These are phyloP conservation scores for Daphoenositta chrysoptera DNA, from an alignment of 2,113 vertebrate genomes.

Conservation along the genomic window DNA sequence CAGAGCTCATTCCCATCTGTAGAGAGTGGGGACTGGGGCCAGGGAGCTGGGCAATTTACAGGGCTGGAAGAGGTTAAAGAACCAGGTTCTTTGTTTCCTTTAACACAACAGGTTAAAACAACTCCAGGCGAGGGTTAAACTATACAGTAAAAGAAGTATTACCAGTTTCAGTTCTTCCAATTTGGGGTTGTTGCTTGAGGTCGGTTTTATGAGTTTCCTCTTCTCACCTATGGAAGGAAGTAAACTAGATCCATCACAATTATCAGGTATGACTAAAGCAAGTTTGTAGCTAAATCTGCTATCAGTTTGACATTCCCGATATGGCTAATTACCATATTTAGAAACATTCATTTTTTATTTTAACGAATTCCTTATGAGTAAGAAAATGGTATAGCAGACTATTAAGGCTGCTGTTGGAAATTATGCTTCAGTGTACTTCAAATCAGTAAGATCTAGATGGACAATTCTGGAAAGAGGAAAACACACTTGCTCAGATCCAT, in stretches of 20 bases:
- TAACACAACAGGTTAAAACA: background rate
- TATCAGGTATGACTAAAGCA: background rate
- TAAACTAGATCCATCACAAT: background rate
- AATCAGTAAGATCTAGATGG: background rate
- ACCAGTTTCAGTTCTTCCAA: constrained; percentile 83
- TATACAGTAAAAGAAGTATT: background rate
- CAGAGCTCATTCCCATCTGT: background rate
- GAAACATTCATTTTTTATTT: background rate
- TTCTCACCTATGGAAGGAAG: constrained; percentile 73
- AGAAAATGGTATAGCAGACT: background rate
- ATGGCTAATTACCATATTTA: background rate
- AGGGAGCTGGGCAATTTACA: background rate
- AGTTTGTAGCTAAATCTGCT: background rate
- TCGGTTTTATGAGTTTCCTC: constrained; percentile 78
- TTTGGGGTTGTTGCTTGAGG: constrained; percentile 73
- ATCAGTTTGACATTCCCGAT: background rate
- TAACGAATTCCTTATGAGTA: background rate
- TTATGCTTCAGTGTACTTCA: background rate
- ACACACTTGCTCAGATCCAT: background rate
- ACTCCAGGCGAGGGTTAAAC: background rate
- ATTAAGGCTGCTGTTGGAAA: background rate
- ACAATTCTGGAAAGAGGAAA: background rate
- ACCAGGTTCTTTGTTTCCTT: background rate
- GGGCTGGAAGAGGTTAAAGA: background rate
- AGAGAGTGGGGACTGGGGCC: background rate